A percentile compares a stretch with the other conserved stretches of the same genome.
Conservation (phyloP, 2,797 vertebrate genomes). For the Tangara arthus region DNA sequence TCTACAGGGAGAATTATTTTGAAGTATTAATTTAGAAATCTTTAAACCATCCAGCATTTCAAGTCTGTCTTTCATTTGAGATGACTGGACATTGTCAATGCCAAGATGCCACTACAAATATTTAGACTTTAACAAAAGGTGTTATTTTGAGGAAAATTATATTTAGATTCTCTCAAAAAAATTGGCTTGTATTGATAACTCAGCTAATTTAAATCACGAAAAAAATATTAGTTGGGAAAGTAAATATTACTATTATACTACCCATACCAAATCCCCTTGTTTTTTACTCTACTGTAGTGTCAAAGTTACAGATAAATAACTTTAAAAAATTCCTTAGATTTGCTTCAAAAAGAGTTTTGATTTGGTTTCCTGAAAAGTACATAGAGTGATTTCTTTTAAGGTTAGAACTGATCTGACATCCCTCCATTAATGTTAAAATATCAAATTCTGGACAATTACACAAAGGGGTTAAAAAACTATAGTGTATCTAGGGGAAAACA, state of each 20-base stretch:
- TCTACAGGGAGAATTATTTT: not conserved
- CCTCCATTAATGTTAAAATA: not conserved
- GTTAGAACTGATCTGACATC: not conserved
- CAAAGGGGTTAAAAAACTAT: constrained; percentile 14
- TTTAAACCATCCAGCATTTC: not conserved
- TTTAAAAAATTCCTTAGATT: not conserved
- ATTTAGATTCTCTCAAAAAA: not conserved
- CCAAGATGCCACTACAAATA: not conserved
- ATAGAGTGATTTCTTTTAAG: not conserved
- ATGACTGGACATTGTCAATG: not conserved
- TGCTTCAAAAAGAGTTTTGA: not conserved
- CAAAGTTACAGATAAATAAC: not conserved
- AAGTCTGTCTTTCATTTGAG: not conserved
- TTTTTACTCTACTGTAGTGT: not conserved
- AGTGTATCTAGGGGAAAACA: not conserved
- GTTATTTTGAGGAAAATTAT: not conserved
- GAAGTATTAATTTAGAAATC: not conserved
- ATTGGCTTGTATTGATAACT: not conserved
- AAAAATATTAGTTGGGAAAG: not conserved
- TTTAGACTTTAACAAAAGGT: not conserved
- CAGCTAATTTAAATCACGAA: not conserved
- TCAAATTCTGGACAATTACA: not conserved
- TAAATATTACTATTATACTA: not conserved
- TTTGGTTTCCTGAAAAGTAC: not conserved
- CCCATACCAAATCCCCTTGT: accelerated